phyloP scores from a whole-genome alignment of 1,140 invertebrate species.

The Bombus superbus region DNA sequence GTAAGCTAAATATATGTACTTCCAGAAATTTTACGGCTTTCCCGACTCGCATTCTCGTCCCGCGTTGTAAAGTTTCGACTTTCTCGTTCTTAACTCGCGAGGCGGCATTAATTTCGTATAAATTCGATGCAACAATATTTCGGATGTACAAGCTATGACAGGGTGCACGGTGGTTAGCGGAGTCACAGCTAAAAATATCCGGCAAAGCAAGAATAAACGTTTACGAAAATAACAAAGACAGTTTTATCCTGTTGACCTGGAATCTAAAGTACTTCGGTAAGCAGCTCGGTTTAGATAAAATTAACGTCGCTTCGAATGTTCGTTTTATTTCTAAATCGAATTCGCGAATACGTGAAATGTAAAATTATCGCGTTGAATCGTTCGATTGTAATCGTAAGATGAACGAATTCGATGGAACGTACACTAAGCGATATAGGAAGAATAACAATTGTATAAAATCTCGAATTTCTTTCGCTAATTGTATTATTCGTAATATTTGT shows the following conservation, averaged over 20 bases:
- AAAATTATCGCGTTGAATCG: neutral
- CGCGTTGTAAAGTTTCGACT: neutral
- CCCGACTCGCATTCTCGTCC: neutral
- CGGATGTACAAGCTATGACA: neutral
- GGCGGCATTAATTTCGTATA: neutral
- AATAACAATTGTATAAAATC: too few species aligned
- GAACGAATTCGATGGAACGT: neutral
- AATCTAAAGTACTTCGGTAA: constrained; percentile 36
- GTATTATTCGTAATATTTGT: too few species aligned
- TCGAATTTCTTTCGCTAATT: too few species aligned
- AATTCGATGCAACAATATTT: neutral
- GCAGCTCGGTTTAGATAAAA: constrained; percentile 18
- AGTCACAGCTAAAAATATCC: constrained; percentile 34
- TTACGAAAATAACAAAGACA: constrained; percentile 52
- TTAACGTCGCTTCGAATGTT: constrained; percentile 14
- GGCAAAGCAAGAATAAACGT: constrained; percentile 41
- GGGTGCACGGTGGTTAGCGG: neutral
- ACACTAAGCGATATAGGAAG: neutral
- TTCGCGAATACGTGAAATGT: neutral
- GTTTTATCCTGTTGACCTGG: constrained; percentile 50
- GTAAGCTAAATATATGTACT: neutral
- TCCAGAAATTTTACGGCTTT: neutral
- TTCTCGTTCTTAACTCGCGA: neutral
- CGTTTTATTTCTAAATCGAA: neutral
- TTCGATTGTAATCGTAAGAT: too few species aligned